Conservation (phyloP, 2,797 vertebrate species). For the Apogon hyalosoma region DNA sequence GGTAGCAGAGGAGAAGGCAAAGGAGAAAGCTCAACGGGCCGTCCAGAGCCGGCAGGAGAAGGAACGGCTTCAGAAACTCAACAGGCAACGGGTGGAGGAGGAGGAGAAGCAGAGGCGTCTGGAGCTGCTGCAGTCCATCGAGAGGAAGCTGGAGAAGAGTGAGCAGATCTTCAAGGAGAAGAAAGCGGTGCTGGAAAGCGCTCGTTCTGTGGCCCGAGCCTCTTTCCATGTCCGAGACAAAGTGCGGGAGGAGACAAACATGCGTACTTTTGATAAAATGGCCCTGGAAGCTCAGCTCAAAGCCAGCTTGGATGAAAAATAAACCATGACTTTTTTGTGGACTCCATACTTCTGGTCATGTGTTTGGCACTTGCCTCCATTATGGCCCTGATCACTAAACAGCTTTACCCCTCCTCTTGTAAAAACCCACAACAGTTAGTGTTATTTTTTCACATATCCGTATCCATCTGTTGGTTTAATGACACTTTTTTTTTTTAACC, state of each 20-base stretch:
- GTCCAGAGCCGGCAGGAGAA: slow-evolving; percentile 92
- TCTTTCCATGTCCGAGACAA: slow-evolving; percentile 96
- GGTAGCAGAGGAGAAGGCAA: slow-evolving; percentile 89
- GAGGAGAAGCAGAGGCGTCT: slow-evolving; percentile 90
- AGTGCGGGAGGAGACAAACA: slow-evolving; percentile 95
- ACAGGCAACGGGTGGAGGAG: slow-evolving; percentile 92
- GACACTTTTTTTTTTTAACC: slow-evolving; percentile 43
- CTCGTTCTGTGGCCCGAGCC: slow-evolving; percentile 92
- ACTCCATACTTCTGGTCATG: slow-evolving; percentile 41
- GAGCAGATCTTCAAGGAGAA: slow-evolving; percentile 95
- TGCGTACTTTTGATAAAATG: slow-evolving; percentile 97
- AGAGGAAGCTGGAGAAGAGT: slow-evolving; percentile 95
- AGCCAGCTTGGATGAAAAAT: slow-evolving; percentile 92
- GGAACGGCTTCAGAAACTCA: slow-evolving; percentile 92
- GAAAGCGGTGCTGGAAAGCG: slow-evolving; percentile 92
- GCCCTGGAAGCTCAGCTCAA: slow-evolving; percentile 94
- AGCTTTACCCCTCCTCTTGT: slow-evolving; percentile 55
- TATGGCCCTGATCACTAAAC: slow-evolving; percentile 53
- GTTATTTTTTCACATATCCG: slow-evolving; percentile 34
- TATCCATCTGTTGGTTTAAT: slow-evolving; percentile 34
- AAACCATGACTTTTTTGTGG: slow-evolving; percentile 48
- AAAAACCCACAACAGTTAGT: slow-evolving; percentile 26
- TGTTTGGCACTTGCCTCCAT: slow-evolving; percentile 57
- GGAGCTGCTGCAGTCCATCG: slow-evolving; percentile 95
- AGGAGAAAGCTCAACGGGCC: slow-evolving; percentile 90